Evolutionary conservation across 2,888 invertebrate genomes (phyloP).

Genomic region (Gryllus longicercus): DNA sequence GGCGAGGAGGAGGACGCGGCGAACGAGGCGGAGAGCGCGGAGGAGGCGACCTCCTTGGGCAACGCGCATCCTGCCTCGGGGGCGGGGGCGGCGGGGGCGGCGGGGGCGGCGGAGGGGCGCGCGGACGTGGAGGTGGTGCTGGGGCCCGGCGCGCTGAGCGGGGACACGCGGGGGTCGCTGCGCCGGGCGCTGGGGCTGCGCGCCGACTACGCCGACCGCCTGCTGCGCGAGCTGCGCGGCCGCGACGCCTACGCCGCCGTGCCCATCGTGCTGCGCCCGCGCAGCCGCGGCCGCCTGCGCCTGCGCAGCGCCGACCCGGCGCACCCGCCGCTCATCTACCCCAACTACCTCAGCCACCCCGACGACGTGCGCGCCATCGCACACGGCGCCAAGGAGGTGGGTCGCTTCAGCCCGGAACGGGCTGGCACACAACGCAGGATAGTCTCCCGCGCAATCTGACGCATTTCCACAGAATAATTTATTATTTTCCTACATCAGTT

Average conservation of each 20-base stretch:
- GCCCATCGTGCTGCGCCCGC: slow-evolving; percentile 62
- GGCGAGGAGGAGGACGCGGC: no score
- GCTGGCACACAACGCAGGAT: no score
- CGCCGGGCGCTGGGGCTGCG: slow-evolving; percentile 56
- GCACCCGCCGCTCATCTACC: slow-evolving; percentile 66
- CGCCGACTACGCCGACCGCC: slow-evolving; percentile 51
- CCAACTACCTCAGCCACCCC: slow-evolving; percentile 69
- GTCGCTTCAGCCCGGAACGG: background rate
- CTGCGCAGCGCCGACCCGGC: slow-evolving; percentile 66
- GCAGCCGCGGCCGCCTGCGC: slow-evolving; percentile 61
- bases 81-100: background rate
- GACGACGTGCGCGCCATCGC: slow-evolving; percentile 62
- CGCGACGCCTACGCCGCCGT: slow-evolving; percentile 49
- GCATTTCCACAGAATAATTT: no score
- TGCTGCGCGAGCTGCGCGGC: slow-evolving; percentile 43
- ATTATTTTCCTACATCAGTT: no score
- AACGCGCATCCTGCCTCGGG: background rate
- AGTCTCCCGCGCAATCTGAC: no score
- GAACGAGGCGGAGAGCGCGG: slow-evolving; percentile 43
- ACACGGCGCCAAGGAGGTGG: slow-evolving; percentile 59
- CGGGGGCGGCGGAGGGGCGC: slow-evolving; percentile 45
- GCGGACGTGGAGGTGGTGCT: slow-evolving; percentile 70
- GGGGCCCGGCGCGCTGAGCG: slow-evolving; percentile 70
- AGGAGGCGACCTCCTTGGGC: no score
- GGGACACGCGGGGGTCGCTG: slow-evolving; percentile 62